A percentile compares a stretch with the other conserved stretches of the same genome.
Conservation (phyloP, 2,888 invertebrate species). For the Drosophila affinis region DNA sequence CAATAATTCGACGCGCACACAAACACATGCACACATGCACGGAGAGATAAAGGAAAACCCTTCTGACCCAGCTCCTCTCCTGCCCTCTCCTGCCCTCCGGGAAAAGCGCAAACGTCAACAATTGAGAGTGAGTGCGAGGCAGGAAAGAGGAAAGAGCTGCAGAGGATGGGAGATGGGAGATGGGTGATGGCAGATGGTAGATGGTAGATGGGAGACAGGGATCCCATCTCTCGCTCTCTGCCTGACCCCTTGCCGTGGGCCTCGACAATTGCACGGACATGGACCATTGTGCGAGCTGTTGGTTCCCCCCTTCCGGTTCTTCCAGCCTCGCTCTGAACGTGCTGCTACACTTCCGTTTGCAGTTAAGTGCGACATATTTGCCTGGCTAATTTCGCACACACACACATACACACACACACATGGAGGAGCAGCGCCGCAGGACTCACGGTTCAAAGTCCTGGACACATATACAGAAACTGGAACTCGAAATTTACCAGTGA, state of each 20-base stretch:
- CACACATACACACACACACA: constrained; percentile 6
- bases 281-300: constrained; percentile 34
- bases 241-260: constrained; percentile 39
- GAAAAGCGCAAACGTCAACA: constrained; percentile 78
- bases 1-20: constrained; percentile 79
- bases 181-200: background rate
- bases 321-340: constrained; percentile 25
- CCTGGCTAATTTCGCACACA: constrained; percentile 71
- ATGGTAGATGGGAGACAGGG: constrained; percentile 28
- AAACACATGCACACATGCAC: constrained; percentile 27
- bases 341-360: constrained; percentile 68
- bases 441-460: constrained; percentile 65
- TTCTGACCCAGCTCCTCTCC: background rate
- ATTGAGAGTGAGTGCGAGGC: constrained; percentile 53
- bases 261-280: constrained; percentile 60
- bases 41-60: background rate
- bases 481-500: constrained; percentile 35
- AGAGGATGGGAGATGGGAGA: background rate
- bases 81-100: constrained; percentile 22
- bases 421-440: constrained; percentile 42
- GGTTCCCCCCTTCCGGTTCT: constrained; percentile 21
- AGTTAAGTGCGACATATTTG: constrained; percentile 79
- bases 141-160: constrained; percentile 14
- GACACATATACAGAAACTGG: constrained; percentile 6
- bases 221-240: constrained; percentile 10